Percentiles rank a stretch among this genome's conserved stretches.
Evolutionary conservation across 1,140 invertebrate species (phyloP).

Genomic region (Fopius arisanus): DNA sequence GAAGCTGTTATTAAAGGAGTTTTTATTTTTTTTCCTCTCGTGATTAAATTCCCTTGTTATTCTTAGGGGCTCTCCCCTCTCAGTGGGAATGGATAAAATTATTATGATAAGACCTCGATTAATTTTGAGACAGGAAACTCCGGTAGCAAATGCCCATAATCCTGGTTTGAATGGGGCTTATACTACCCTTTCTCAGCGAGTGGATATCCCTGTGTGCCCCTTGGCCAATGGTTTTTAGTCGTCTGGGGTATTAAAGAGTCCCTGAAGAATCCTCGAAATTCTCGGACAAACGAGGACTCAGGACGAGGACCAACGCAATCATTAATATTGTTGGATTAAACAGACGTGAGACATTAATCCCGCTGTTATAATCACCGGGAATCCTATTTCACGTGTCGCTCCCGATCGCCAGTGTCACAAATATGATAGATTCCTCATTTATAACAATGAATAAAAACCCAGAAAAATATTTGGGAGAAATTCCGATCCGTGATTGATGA

Average conservation of each 20-base stretch:
- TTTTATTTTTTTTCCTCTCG: no score
- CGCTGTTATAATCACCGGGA: conserved; percentile 34
- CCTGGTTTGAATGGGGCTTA: neutral
- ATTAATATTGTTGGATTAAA: conserved; percentile 65
- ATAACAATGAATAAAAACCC: no score
- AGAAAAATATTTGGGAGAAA: no score
- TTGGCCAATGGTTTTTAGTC: neutral
- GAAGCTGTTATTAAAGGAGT: no score
- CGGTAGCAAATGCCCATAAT: neutral
- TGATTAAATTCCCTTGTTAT: neutral
- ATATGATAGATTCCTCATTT: no score
- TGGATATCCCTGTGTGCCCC: neutral
- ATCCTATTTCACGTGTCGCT: conserved; percentile 51
- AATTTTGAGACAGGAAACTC: conserved; percentile 13
- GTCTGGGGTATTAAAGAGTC: neutral
- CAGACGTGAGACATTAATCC: conserved; percentile 57
- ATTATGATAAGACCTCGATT: neutral
- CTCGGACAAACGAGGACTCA: neutral
- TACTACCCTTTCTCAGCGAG: neutral
- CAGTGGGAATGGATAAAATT: neutral
- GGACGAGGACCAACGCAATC: conserved; percentile 34
- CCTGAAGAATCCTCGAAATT: conserved; percentile 12
- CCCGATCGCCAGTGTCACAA: neutral
- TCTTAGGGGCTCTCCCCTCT: neutral
- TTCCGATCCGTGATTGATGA: no score